phyloP scores from a whole-genome alignment of 2,888 invertebrate genomes.

The Plebejus anna region DNA sequence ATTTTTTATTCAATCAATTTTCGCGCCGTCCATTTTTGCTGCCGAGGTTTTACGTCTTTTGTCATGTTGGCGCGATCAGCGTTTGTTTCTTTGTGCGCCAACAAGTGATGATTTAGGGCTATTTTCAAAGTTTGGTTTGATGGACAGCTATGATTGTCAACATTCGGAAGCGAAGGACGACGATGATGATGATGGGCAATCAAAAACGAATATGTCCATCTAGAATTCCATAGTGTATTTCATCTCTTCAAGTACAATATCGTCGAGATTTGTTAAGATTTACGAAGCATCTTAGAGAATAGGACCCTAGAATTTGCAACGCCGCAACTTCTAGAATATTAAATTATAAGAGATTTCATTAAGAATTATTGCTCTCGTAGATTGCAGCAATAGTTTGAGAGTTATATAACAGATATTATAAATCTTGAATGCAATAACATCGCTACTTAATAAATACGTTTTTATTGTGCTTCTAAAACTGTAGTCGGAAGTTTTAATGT shows the following conservation, averaged over 20 bases:
- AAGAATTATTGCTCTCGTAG: conserved; percentile 24
- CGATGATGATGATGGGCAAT: background rate
- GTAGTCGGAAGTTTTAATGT: background rate
- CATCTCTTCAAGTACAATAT: background rate
- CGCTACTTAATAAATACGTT: background rate
- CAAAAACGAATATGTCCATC: too few relatives aligned
- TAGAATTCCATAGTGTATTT: background rate
- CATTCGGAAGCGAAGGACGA: background rate
- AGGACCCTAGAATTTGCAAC: conserved; percentile 7
- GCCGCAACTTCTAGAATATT: conserved; percentile 10
- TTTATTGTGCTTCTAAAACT: background rate
- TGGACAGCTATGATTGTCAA: background rate
- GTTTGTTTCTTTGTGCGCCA: background rate
- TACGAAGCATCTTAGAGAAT: background rate
- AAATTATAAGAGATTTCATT: conserved; percentile 25
- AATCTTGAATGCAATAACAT: background rate
- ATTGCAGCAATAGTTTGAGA: background rate
- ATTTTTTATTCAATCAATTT: conserved; percentile 27
- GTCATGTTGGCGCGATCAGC: conserved; percentile 4
- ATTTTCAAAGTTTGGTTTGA: background rate
- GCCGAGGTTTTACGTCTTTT: conserved; percentile 17
- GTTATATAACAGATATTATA: conserved; percentile 1
- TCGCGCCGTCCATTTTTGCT: conserved; percentile 16
- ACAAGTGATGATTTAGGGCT: background rate
- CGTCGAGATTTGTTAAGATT: background rate